A percentile compares a stretch with the other conserved stretches of the same genome.
These are phyloP conservation scores for Australoheros facetus DNA, from an alignment of 2,797 vertebrate genomes.

Conservation along the genomic window DNA sequence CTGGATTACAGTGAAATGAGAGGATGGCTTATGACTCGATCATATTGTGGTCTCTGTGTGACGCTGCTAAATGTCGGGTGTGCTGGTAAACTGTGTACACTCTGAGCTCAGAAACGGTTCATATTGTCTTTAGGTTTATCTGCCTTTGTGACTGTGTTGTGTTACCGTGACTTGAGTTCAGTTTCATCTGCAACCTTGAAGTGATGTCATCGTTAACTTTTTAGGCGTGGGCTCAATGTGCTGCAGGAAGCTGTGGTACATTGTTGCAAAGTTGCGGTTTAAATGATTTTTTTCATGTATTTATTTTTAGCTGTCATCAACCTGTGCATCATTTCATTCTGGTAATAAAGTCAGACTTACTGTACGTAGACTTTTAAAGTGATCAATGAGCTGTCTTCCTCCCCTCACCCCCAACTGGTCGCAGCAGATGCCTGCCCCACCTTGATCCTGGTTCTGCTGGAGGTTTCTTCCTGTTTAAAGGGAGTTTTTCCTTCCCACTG, in stretches of 20 bases:
- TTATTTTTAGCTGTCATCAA: not conserved
- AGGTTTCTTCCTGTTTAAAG: no score
- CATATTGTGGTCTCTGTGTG: conserved; percentile 38
- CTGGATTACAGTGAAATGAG: conserved; percentile 26
- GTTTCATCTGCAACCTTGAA: not conserved
- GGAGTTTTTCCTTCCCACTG: no score
- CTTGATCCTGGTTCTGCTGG: no score
- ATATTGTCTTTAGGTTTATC: not conserved
- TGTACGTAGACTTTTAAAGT: not conserved
- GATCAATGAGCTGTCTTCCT: not conserved
- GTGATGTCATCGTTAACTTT: not conserved
- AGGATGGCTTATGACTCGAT: conserved; percentile 35
- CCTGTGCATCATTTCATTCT: not conserved
- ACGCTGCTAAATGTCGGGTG: conserved; percentile 31
- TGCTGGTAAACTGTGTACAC: conserved; percentile 6
- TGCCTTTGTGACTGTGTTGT: not conserved
- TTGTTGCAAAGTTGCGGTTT: not conserved
- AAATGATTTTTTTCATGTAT: not conserved
- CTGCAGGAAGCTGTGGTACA: not conserved
- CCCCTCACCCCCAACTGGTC: no score
- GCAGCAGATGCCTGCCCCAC: no score
- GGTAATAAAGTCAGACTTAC: not conserved
- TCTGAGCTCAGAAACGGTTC: not conserved
- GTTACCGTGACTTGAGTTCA: not conserved
- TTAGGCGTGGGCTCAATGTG: not conserved